Base-by-base conservation (phyloP, 1,140 invertebrate genomes). In the Drosophila saltans region DNA sequence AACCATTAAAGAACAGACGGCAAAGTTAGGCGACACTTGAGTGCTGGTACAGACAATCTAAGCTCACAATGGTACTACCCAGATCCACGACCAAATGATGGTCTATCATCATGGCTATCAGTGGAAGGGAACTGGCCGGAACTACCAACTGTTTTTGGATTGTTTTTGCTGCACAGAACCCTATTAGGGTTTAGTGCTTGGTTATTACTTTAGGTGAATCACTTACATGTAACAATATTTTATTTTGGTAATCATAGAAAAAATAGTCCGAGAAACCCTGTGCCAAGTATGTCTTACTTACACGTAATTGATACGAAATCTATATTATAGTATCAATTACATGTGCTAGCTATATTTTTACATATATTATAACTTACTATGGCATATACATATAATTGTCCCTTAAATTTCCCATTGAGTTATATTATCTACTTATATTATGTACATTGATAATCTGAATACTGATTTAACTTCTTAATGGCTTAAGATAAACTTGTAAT, bases 101-200 rank as follows among this genome's bases (percentile, higher is more conserved):
- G 72, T 48, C 21, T 75, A 16, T 16, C 16, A 40, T 73, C 3
- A 36, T 36, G 33, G 33, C 33, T 36, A 36, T 69, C 26, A 48
- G 48, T 40, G 39, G 16, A 6, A 10, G 58, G 58, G 21, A 30
- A 55, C 36, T 75, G 68, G 33, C 33, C 6, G 68, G 73, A 40
- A 75, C 43, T 56, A 71, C 72, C 72, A 75, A 69, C 73, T 75
- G 73, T 75, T 75, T 75, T 75, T 2, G 9, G 2, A 2, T 2
- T 40, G 11, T 11, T 11, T 11, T 30, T 1, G 1, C 28, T 40
- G 1, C 0, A 43, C 41, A 43, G 41, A 43, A 52, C 21, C 45
- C 21, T 52, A 24, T 52, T 52, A 52, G 45, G 45, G 45, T 26
- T 4, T 26, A 52, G 21, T 52, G 45, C 45, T 52, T 52, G 4